Percentiles rank a stretch among this genome's conserved stretches.
Conservation (phyloP, 2,797 vertebrate genomes). For the Gymnothorax javanicus region DNA sequence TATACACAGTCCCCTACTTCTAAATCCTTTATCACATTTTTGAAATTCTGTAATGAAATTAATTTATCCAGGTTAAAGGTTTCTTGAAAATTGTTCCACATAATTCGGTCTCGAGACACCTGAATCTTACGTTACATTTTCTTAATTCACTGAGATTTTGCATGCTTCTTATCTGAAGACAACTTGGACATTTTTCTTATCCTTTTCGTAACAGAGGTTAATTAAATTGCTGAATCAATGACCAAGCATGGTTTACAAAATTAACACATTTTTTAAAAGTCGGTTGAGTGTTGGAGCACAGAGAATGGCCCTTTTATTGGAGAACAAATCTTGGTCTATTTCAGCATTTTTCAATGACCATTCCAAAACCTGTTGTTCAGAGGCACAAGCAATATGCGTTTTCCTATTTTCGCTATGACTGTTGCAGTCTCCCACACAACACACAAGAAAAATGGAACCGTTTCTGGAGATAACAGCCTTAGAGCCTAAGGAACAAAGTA, state of each 20-base stretch:
- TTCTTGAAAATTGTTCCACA: no score
- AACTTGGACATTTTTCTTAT: background rate
- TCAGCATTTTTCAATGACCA: background rate
- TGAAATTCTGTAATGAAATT: no score
- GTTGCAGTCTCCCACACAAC: background rate
- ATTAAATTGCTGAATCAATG: constrained; percentile 9
- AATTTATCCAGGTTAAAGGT: no score
- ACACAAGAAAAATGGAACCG: background rate
- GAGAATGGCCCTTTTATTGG: background rate
- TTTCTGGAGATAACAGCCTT: background rate
- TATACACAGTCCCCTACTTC: no score
- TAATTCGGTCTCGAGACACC: background rate
- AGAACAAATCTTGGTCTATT: background rate
- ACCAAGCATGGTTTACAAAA: background rate
- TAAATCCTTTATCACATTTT: no score
- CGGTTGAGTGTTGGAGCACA: background rate
- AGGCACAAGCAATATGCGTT: background rate
- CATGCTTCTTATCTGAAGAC: background rate
- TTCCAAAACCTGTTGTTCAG: background rate
- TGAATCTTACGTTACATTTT: background rate
- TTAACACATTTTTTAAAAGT: background rate
- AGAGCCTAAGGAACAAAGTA: background rate
- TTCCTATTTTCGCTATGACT: background rate
- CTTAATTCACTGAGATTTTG: background rate
- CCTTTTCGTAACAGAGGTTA: background rate